Evolutionary conservation across 1,140 invertebrate species (phyloP).

Genomic region (Euglossa dilemma): DNA sequence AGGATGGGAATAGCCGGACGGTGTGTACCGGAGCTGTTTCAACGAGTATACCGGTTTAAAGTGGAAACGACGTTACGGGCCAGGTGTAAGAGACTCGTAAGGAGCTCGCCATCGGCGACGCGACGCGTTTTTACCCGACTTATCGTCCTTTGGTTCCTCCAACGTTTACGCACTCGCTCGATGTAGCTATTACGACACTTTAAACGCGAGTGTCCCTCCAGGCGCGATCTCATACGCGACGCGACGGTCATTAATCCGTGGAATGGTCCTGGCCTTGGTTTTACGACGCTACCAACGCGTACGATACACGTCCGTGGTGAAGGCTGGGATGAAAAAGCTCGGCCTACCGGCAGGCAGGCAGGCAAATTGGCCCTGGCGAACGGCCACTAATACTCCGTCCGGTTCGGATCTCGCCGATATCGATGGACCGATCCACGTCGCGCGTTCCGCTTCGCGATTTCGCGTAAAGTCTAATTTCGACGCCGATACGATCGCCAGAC

Average conservation of each 20-base stretch:
- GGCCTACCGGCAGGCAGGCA: constrained; percentile 30
- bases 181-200: constrained; percentile 59
- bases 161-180: constrained; percentile 50
- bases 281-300: constrained; percentile 28
- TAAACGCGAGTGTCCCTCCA: constrained; percentile 46
- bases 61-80: not conserved
- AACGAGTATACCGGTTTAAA: constrained; percentile 6
- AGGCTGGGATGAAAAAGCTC: constrained; percentile 40
- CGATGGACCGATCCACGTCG: constrained; percentile 60
- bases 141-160: constrained; percentile 27
- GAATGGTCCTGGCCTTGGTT: constrained; percentile 30
- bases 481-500: constrained; percentile 19
- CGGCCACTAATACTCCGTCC: constrained; percentile 43
- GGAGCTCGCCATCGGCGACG: constrained; percentile 48
- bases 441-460: constrained; percentile 56
- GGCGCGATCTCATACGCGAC: constrained; percentile 38
- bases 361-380: constrained; percentile 41
- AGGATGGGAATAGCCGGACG: not conserved
- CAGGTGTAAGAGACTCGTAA: constrained; percentile 28
- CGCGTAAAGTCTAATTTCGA: constrained; percentile 31
- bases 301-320: constrained; percentile 9
- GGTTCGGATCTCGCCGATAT: constrained; percentile 68
- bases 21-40: not conserved
- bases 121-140: constrained; percentile 37
- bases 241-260: constrained; percentile 54